phyloP scores from a whole-genome alignment of 2,888 invertebrate species.

The Cosmia pyralina region DNA sequence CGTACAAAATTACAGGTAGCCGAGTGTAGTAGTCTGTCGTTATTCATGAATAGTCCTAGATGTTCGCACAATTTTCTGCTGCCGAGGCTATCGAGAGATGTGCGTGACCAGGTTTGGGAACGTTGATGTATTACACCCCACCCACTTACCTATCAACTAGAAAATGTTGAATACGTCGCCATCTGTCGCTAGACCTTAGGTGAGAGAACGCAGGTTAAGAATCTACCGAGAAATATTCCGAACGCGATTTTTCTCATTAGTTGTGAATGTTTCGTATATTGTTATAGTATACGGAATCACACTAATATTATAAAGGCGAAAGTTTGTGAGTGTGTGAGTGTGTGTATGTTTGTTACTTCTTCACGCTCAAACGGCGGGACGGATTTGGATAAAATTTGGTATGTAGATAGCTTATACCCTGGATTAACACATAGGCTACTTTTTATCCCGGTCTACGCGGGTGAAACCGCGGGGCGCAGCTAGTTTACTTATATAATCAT shows the following conservation, averaged over 20 bases:
- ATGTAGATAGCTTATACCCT: too few species aligned
- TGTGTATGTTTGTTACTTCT: too few species aligned
- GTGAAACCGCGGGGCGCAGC: too few species aligned
- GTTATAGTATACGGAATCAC: conserved; percentile 11
- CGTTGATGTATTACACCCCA: conserved; percentile 67
- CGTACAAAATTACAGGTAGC: conserved; percentile 38
- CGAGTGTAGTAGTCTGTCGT: conserved; percentile 41
- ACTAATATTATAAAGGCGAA: too few species aligned
- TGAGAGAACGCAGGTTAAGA: conserved; percentile 18
- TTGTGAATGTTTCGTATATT: conserved; percentile 25
- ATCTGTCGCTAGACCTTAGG: conserved; percentile 30
- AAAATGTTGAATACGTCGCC: conserved; percentile 48
- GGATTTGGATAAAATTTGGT: too few species aligned
- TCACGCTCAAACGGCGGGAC: too few species aligned
- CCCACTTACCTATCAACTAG: conserved; percentile 41
- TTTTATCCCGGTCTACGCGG: too few species aligned
- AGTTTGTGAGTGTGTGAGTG: too few species aligned
- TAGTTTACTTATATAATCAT: too few species aligned
- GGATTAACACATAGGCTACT: too few species aligned
- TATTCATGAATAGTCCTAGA: conserved; percentile 61
- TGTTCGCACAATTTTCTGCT: conserved; percentile 70
- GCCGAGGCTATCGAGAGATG: conserved; percentile 64
- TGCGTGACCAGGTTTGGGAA: conserved; percentile 74
- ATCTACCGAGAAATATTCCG: conserved; percentile 24
- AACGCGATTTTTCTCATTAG: conserved; percentile 1